Evolutionary conservation across 2,797 vertebrate species (phyloP), one percentile per base, ranked within the genome.

Genomic region (Anguilla obscura): DNA sequence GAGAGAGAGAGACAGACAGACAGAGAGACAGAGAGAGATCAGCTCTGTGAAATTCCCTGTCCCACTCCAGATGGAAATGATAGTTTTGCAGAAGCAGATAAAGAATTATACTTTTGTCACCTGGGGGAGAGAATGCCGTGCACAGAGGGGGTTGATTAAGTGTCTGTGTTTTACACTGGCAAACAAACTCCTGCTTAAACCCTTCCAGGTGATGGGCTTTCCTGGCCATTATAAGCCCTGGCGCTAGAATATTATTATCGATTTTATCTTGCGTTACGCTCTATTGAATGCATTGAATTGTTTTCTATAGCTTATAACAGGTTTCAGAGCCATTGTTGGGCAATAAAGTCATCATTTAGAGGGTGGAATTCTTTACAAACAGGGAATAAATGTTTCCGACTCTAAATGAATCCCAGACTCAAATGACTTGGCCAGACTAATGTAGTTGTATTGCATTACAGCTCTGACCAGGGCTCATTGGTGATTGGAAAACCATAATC

Each of bases 191-290:
- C 48, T 56, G 48, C 3, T 54, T 54, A 27, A 85, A 33, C 36
- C 45, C 27, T 85, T 85, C 54, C 30, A 60, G 50, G 84, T 85
- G 56, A 85, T 58, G 52, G 16, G 54, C 16, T 85, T 58, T 60
- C 9, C 84, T 85, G 12, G 27, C 84, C 33, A 58, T 85, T 84
- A 84, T 54, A 84, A 84, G 52, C 83, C 45, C 80, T 6, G 52
- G 9, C 30, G 3, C 84, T 36, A 18, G 54, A 85, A 85, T 85
- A 85, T 60, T 85, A 85, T 85, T 85, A 85, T 85, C 60, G 84
- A 85, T 85, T 85, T 85, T 60, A 60, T 85, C 84, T 60, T 85
- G 27, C 50, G 84, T 85, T 40, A 33, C 30, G 52, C 30, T 85
- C 54, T 85, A 60, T 85, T 60, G 52, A 58, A 85, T 56, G 56